phyloP scores from a whole-genome alignment of 2,797 vertebrate genomes.

The Anabacerthia variegaticeps region DNA sequence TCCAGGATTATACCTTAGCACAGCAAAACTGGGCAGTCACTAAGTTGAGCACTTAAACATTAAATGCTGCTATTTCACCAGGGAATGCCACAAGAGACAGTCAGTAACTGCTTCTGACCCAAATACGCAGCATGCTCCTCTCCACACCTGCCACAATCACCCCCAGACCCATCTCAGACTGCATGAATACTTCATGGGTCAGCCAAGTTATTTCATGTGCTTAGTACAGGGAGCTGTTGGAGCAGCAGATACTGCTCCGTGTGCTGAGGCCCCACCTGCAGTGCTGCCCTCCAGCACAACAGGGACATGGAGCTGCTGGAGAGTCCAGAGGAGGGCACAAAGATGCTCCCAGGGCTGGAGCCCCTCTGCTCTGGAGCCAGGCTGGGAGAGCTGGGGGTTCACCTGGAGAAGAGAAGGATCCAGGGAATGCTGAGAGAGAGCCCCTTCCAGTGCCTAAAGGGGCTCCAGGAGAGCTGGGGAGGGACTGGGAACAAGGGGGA shows the following conservation, averaged over 20 bases:
- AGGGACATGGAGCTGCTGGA: background rate
- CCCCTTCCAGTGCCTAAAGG: background rate
- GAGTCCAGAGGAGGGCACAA: too few relatives aligned
- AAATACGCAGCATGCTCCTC: background rate
- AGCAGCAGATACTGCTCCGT: background rate
- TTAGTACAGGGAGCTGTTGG: background rate
- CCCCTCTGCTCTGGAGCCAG: too few relatives aligned
- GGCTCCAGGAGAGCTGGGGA: background rate
- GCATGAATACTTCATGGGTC: background rate
- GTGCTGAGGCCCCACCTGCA: background rate
- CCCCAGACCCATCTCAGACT: background rate
- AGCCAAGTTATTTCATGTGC: background rate
- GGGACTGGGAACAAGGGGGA: background rate
- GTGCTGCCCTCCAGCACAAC: background rate
- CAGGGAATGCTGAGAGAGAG: background rate
- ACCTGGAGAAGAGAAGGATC: background rate
- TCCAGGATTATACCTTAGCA: background rate
- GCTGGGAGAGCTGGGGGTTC: background rate
- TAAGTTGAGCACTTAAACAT: background rate
- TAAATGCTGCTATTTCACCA: background rate
- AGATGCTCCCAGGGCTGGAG: too few relatives aligned
- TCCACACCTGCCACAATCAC: background rate
- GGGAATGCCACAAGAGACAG: background rate
- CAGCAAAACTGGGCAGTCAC: background rate
- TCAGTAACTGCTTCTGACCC: background rate